Base-by-base conservation (phyloP, 2,888 invertebrate species). In the Hypercompe scribonia region DNA sequence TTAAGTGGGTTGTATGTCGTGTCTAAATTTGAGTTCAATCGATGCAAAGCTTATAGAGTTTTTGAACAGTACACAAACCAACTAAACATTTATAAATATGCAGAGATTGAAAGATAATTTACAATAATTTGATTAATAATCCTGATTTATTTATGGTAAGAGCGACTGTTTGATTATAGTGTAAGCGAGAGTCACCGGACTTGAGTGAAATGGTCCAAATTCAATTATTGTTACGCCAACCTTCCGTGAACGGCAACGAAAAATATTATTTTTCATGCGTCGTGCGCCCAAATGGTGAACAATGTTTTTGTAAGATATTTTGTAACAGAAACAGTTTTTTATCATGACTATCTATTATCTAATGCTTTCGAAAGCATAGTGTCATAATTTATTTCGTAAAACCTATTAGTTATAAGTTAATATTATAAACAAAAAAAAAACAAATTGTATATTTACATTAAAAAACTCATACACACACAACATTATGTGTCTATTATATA, bases 221-320 rank as follows among this genome's bases (percentile, higher is more conserved):
- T 81, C 85, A 87, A 87, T 87, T 87, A 87, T 77, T 73, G 80
- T 77, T 79, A 79, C 78, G 81, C 77, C 81, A 82, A 78, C 78
- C 80, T 79, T 83, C 78, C 76, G 75, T 76, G 78, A 81, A 86
- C 78, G 81, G 77, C 68, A 78, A 78, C 73, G 79, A 84, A 81
- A 83, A 87, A 85, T 86, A 86, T 85, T 85, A 87, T 87, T 83
- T 87, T 87, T 83, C 77, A 81, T 82, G 77, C 82, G 78, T 76
- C 70, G 76, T 71, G 66, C 71, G 42, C 78, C 76, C 78, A 75
- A 76, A 76, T 74, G 70, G 65, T 61, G 64, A 76, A 74, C 68
- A 78, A 75, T 78, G 54, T 54, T 54, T 54, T 54, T 54, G n/a
- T n/a, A 54, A n/a, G 54, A 54, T 54, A n/a, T 54, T 54, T 54